A percentile compares a stretch with the other conserved stretches of the same genome.
Conservation (phyloP, 2,113 vertebrate species). For the Haemorhous mexicanus region DNA sequence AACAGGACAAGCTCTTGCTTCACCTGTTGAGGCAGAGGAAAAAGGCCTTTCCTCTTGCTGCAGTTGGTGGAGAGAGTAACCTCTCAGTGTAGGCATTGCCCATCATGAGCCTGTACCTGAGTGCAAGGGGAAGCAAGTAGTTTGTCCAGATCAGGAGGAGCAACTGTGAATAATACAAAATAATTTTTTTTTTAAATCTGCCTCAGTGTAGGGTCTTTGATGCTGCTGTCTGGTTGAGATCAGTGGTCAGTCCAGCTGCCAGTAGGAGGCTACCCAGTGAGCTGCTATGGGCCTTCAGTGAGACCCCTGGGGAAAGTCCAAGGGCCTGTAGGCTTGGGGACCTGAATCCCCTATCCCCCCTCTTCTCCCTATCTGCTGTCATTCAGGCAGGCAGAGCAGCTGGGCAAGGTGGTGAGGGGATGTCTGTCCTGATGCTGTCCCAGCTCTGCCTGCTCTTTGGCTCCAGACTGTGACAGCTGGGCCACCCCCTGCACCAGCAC, state of each 20-base stretch:
- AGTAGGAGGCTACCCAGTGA: neutral
- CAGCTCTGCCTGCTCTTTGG: neutral
- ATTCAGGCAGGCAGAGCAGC: neutral
- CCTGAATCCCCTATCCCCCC: neutral
- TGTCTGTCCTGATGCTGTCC: neutral
- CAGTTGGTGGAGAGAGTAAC: neutral
- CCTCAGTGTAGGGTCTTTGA: neutral
- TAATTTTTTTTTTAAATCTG: neutral
- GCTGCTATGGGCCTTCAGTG: neutral
- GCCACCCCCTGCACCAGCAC: neutral
- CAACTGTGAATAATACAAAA: neutral
- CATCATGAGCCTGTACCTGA: neutral
- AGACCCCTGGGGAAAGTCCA: neutral
- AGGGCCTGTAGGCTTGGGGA: neutral
- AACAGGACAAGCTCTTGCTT: neutral
- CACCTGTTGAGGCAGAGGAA: neutral
- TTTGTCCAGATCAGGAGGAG: neutral
- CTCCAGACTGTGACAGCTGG: neutral
- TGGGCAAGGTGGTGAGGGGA: neutral
- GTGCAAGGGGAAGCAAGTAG: neutral
- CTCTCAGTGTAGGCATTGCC: neutral
- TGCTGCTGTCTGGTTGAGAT: neutral
- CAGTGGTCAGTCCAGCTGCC: neutral
- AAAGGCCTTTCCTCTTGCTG: neutral
- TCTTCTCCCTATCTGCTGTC: neutral